Evolutionary conservation across 2,113 vertebrate species (phyloP).

Genomic region (Puffinus mauretanicus): DNA sequence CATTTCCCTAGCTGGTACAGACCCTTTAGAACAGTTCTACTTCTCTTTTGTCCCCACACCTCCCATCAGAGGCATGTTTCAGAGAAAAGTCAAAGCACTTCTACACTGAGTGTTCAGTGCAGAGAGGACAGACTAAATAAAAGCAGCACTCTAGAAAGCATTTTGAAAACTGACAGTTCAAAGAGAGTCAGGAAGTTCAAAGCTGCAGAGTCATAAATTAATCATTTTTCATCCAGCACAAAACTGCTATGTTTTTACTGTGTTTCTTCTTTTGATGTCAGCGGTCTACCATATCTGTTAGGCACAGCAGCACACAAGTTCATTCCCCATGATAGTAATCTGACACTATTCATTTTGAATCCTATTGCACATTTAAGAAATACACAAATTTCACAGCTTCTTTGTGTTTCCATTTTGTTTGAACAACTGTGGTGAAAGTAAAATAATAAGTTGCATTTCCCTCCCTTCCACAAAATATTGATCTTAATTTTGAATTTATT

Average conservation of each 20-base stretch:
- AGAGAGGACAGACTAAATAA: background rate
- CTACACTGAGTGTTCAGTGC: background rate
- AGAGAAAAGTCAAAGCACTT: background rate
- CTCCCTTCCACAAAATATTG: background rate
- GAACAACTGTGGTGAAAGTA: background rate
- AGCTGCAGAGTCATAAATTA: constrained; percentile 12
- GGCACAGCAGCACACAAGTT: background rate
- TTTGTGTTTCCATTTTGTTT: background rate
- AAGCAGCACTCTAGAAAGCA: background rate
- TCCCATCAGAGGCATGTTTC: background rate
- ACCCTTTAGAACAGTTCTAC: background rate
- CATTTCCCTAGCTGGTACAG: background rate
- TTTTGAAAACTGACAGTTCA: constrained; percentile 27
- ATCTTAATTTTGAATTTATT: background rate
- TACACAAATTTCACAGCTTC: background rate
- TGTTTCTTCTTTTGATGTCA: background rate
- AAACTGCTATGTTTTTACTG: background rate
- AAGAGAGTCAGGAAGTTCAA: background rate
- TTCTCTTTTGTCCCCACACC: background rate
- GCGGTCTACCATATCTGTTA: background rate
- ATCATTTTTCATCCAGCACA: background rate
- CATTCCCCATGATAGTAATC: background rate
- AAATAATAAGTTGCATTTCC: background rate
- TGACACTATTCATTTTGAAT: background rate
- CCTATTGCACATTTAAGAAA: background rate